Evolutionary conservation across 2,113 vertebrate genomes (phyloP).

Genomic region (Sinocyclocheilus anophthalmus): DNA sequence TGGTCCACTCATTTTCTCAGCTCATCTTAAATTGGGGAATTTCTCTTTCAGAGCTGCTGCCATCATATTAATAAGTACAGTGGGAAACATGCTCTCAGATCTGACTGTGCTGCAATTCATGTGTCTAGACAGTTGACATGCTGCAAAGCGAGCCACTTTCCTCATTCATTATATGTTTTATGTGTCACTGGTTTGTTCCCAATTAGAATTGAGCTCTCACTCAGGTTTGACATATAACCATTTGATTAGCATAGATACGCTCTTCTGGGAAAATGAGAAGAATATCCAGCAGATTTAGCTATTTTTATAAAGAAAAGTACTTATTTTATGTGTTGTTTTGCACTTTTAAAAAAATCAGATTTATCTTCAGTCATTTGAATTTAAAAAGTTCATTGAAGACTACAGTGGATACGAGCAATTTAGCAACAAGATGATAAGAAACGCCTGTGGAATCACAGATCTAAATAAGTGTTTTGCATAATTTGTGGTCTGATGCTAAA

Average conservation of each 20-base stretch:
- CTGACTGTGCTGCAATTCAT: background rate
- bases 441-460: background rate
- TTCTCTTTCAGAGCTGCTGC: constrained; percentile 1
- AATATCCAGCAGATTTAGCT: background rate
- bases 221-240: background rate
- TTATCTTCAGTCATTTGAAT: background rate
- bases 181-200: background rate
- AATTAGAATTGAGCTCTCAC: background rate
- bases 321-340: background rate
- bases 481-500: background rate
- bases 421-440: background rate
- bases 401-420: background rate
- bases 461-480: background rate
- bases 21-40: constrained; percentile 1
- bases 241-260: background rate
- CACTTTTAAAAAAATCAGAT: background rate
- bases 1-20: background rate
- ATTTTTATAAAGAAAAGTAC: background rate
- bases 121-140: background rate
- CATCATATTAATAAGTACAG: background rate
- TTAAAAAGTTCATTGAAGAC: background rate
- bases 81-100: background rate
- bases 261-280: background rate
- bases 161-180: background rate
- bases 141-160: background rate